Evolutionary conservation across 2,113 vertebrate genomes (phyloP).

Genomic region (Neolamprologus caudopunctatus): DNA sequence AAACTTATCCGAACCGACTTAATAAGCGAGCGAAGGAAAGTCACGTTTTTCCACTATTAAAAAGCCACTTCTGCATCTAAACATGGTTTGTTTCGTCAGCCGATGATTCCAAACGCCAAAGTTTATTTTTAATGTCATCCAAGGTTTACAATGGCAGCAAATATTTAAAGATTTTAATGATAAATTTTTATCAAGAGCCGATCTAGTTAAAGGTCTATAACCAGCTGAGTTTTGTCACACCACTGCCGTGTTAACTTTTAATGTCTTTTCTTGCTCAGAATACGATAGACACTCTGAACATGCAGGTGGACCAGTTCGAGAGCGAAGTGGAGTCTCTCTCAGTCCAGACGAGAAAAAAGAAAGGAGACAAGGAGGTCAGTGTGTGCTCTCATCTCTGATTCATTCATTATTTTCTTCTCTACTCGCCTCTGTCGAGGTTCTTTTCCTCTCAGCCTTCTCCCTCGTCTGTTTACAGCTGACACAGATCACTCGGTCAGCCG

Average conservation of each 20-base stretch:
- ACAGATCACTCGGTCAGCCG: not conserved
- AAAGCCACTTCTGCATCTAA: not conserved
- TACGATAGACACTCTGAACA: conserved; percentile 86
- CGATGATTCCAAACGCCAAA: not conserved
- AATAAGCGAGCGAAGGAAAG: not conserved
- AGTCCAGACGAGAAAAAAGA: conserved; percentile 85
- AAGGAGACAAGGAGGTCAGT: conserved; percentile 87
- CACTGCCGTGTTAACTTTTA: not conserved
- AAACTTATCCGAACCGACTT: accelerated
- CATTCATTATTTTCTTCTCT: not conserved
- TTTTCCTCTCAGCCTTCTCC: not conserved
- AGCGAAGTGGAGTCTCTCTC: conserved; percentile 89
- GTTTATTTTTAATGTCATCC: not conserved
- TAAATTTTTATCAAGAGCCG: accelerated
- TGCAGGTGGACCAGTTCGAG: conserved; percentile 95
- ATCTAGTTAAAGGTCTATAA: not conserved
- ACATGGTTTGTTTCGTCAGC: not conserved
- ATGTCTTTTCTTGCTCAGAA: conserved; percentile 56
- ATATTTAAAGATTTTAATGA: not conserved
- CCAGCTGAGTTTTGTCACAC: not conserved
- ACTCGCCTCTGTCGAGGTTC: not conserved
- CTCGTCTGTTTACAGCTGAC: not conserved
- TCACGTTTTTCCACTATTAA: accelerated
- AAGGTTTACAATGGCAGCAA: not conserved
- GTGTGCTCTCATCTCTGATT: not conserved